Percentiles rank a stretch among this genome's conserved stretches.
These are phyloP conservation scores for Leucophenga maculata DNA, from an alignment of 2,888 invertebrate genomes.

Conservation along the genomic window DNA sequence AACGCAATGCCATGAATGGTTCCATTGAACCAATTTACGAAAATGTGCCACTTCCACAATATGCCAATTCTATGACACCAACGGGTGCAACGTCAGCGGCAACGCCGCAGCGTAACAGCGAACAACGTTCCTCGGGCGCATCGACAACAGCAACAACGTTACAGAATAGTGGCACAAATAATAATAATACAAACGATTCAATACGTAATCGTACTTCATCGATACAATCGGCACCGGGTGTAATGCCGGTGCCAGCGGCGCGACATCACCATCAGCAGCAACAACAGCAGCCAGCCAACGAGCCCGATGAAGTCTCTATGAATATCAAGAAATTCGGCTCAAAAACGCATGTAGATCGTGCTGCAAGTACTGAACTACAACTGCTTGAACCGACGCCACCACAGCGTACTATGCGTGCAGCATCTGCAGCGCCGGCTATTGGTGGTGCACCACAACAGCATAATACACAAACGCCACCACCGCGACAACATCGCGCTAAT, in stretches of 20 bases:
- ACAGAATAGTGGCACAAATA: background rate
- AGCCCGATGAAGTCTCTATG: conserved; percentile 44
- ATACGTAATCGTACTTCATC: conserved; percentile 76
- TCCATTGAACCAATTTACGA: conserved; percentile 86
- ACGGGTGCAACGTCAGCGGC: conserved; percentile 28
- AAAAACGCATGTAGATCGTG: conserved; percentile 56
- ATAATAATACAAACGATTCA: conserved; percentile 31
- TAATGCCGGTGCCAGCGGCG: conserved; percentile 67
- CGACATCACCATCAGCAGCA: conserved; percentile 44
- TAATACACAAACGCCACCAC: conserved; percentile 51
- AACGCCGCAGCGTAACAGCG: conserved; percentile 46
- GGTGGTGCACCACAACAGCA: conserved; percentile 46
- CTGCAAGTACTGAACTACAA: conserved; percentile 62
- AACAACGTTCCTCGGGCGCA: conserved; percentile 48
- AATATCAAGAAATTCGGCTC: conserved; percentile 58
- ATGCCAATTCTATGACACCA: conserved; percentile 41
- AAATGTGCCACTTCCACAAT: conserved; percentile 80
- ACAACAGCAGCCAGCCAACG: conserved; percentile 23
- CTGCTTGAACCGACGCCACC: conserved; percentile 62
- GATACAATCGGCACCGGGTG: conserved; percentile 80
- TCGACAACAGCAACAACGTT: background rate
- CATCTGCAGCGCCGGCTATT: conserved; percentile 63
- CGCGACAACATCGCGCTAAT: conserved; percentile 63
- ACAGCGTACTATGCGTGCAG: conserved; percentile 57
- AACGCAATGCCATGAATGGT: conserved; percentile 73